phyloP scores from a whole-genome alignment of 1,140 invertebrate species.

The Psix sp. region DNA sequence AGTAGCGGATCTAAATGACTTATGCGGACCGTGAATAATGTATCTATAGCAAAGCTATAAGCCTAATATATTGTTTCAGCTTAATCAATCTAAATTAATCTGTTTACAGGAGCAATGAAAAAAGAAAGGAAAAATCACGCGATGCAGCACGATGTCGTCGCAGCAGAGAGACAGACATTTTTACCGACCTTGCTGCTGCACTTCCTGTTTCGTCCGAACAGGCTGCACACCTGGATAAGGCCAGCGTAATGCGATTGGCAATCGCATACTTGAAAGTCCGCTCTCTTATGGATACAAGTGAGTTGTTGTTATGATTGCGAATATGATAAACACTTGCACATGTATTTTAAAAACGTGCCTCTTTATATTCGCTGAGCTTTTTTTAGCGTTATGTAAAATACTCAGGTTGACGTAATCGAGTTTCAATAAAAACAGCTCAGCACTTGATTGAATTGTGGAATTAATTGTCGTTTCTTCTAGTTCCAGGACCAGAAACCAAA shows the following conservation, averaged over 20 bases:
- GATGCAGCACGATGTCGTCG: constrained; percentile 94
- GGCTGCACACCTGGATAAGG: constrained; percentile 93
- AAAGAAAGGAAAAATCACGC: constrained; percentile 96
- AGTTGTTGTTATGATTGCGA: constrained; percentile 75
- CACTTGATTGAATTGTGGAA: neutral
- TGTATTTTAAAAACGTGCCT: no score
- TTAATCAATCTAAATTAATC: constrained; percentile 16
- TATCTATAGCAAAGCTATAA: no score
- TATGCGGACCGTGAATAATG: no score
- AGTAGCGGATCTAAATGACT: no score
- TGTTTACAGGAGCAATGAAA: constrained; percentile 92
- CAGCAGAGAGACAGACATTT: constrained; percentile 96
- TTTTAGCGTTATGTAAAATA: no score
- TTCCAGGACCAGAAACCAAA: constrained; percentile 68
- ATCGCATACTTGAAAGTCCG: constrained; percentile 92
- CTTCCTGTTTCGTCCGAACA: constrained; percentile 88
- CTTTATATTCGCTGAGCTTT: no score
- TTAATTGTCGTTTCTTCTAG: constrained; percentile 45
- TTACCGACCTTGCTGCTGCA: constrained; percentile 88
- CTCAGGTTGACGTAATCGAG: no score
- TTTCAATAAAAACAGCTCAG: no score
- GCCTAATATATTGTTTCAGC: no score
- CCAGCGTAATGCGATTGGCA: constrained; percentile 95
- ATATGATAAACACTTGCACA: no score
- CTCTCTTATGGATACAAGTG: constrained; percentile 87